Conservation (phyloP, 2,888 invertebrate species). For the Antitype chi region DNA sequence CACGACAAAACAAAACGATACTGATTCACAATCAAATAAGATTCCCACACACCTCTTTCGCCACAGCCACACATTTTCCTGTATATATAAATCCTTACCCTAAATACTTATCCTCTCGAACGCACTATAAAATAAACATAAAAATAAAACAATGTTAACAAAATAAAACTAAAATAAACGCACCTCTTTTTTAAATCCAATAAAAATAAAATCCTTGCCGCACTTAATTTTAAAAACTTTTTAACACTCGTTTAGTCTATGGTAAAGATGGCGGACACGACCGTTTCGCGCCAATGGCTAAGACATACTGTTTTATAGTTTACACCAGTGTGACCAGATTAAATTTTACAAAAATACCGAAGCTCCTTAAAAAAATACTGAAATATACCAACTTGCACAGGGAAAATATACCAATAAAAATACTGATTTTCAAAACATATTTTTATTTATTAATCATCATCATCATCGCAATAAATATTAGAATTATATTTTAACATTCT, state of each 20-base stretch:
- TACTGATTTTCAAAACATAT: too few relatives aligned
- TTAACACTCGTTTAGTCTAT: conserved; percentile 31
- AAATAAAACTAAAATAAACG: conserved; percentile 15
- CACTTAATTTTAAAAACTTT: conserved; percentile 28
- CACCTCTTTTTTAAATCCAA: conserved; percentile 12
- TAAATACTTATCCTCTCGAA: conserved; percentile 30
- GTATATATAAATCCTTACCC: conserved; percentile 35
- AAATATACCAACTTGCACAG: too few relatives aligned
- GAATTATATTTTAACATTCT: too few relatives aligned
- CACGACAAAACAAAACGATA: too few relatives aligned
- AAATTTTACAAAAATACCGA: too few relatives aligned
- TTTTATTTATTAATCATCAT: too few relatives aligned
- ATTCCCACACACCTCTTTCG: background rate
- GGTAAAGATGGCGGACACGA: conserved; percentile 45
- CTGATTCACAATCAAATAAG: too few relatives aligned
- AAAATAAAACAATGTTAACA: background rate
- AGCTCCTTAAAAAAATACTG: too few relatives aligned
- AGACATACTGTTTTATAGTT: conserved; percentile 33
- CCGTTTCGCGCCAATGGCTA: conserved; percentile 54
- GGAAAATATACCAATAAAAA: too few relatives aligned
- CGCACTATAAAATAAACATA: conserved; percentile 5
- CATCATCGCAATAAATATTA: too few relatives aligned
- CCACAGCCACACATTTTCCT: background rate
- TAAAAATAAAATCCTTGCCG: background rate
- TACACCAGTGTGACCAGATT: too few relatives aligned